Evolutionary conservation across 1,140 invertebrate genomes (phyloP).

Genomic region (Hylaeus volcanicus): DNA sequence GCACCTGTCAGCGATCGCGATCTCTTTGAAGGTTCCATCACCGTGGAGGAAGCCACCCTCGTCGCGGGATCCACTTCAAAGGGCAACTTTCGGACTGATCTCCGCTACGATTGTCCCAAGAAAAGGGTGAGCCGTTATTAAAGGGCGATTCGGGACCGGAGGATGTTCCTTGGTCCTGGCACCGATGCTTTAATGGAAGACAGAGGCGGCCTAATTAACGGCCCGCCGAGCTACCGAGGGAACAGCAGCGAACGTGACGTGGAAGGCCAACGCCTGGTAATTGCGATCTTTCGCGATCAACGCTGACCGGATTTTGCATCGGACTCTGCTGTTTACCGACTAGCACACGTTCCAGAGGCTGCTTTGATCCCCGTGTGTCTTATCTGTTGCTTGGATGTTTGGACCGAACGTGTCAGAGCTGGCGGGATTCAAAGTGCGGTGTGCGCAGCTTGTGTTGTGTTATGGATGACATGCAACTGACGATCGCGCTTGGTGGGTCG

Average conservation of each 20-base stretch:
- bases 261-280: conserved; percentile 17
- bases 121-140: conserved; percentile 63
- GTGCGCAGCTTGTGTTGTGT: conserved; percentile 5
- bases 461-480: conserved; percentile 26
- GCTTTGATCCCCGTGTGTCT: conserved; percentile 42
- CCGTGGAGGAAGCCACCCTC: conserved; percentile 28
- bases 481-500: conserved; percentile 1
- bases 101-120: conserved; percentile 58
- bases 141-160: conserved; percentile 54
- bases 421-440: conserved; percentile 21
- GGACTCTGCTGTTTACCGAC: not conserved
- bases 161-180: conserved; percentile 32
- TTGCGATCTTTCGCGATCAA: conserved; percentile 9
- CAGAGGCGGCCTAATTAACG: conserved; percentile 63
- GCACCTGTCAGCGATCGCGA: conserved; percentile 66
- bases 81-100: conserved; percentile 54
- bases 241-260: conserved; percentile 27
- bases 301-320: not conserved
- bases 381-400: conserved; percentile 37
- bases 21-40: conserved; percentile 59
- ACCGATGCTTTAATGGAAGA: conserved; percentile 59
- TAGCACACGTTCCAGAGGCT: not conserved
- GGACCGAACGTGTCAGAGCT: conserved; percentile 1
- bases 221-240: conserved; percentile 47
- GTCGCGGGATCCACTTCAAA: conserved; percentile 61